Base-by-base conservation (phyloP, 1,140 invertebrate genomes). In the Heliconius hermathena region DNA sequence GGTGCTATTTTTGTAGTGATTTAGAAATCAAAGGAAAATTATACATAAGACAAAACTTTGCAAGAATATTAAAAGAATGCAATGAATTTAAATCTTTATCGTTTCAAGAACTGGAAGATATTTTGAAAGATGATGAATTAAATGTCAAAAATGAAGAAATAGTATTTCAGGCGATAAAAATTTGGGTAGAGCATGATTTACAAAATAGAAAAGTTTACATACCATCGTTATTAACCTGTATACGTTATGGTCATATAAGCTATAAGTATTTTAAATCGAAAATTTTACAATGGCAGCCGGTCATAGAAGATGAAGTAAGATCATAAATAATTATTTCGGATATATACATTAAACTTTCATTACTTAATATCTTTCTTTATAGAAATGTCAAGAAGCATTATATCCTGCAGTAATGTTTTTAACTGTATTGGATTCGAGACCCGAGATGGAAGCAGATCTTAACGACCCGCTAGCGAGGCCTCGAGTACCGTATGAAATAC, bases 101-200 rank as follows among this genome's bases (percentile, higher is more conserved):
- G 6, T 92, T 91, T 26, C 93, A 96, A 70, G 96, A 96, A 82
- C 86, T 97, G 41, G 90, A 94, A 81, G 93, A 95, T 73, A 92
- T 96, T 76, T 88, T 97, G 71, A 87, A 89, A 60, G 95, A 96
- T 82, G 96, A 97, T 85, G 95, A 96, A 84, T 85, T 97, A 8
- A 97, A 97, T 87, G 95, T 96, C 29, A 95, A 95, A 81, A 95
- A 95, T 78, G 97, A 97, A 89, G 96, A 97, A 90, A 92, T 95
- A 54, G 96, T 97, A 33, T 97, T 97, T 86, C 95, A 96, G 86
- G 96, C 96, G 2, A 91, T 97, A 26, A 95, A 95, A 85, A 95
- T 91, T 29, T 97, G 97, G 97, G 89, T 96, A 8, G 95, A 96
- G 80, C 88, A 92, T 74, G 94, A 95, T 79, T 84, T 93, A 36